Conservation (phyloP, 2,888 invertebrate species). For the Athalia circularis region DNA sequence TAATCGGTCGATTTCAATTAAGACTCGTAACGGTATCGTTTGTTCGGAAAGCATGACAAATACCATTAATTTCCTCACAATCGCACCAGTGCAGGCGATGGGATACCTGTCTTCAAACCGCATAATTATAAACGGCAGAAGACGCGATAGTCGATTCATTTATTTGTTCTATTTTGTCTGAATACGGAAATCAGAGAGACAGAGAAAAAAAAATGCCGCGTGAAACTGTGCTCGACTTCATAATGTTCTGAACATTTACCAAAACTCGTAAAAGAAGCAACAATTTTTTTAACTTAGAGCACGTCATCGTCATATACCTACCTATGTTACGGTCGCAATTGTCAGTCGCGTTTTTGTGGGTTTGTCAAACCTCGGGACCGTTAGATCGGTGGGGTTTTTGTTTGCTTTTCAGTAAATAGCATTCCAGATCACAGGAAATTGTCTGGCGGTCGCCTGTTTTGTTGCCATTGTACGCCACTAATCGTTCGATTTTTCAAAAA, state of each 20-base stretch:
- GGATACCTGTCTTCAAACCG: background rate
- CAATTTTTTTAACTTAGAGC: too few species aligned
- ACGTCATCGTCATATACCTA: too few species aligned
- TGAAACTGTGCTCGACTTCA: too few species aligned
- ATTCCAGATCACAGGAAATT: constrained; percentile 36
- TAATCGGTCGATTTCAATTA: constrained; percentile 33
- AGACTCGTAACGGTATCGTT: constrained; percentile 20
- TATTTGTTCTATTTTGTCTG: too few species aligned
- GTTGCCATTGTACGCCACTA: constrained; percentile 16
- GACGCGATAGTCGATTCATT: too few species aligned
- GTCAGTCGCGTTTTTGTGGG: background rate
- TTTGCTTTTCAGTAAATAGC: constrained; percentile 29
- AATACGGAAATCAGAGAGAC: too few species aligned
- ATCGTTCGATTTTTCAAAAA: constrained; percentile 17
- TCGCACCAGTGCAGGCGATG: background rate
- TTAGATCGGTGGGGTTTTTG: constrained; percentile 21
- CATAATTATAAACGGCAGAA: too few species aligned
- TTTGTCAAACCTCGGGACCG: constrained; percentile 42
- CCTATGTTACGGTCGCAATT: background rate
- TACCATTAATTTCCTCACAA: background rate
- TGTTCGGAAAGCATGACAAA: constrained; percentile 16
- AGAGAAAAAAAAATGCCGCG: too few species aligned
- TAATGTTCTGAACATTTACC: too few species aligned
- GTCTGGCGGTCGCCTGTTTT: constrained; percentile 30
- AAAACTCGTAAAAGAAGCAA: too few species aligned